Conservation (phyloP, 2,113 vertebrate genomes). For the Argyrosomus japonicus region DNA sequence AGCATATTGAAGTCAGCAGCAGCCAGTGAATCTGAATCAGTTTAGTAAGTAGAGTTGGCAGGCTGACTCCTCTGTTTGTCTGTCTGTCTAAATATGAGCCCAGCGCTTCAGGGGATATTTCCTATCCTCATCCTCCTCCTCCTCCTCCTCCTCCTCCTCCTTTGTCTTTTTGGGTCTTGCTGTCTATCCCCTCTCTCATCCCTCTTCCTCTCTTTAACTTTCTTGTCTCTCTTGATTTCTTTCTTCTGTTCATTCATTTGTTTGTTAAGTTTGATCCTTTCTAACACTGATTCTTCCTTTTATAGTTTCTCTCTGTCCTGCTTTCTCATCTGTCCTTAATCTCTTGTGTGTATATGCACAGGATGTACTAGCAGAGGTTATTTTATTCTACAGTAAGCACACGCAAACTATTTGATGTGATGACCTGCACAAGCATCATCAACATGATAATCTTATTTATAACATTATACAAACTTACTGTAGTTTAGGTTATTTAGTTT, state of each 20-base stretch:
- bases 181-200: constrained; percentile 17
- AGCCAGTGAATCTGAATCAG: constrained; percentile 59
- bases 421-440: constrained; percentile 6
- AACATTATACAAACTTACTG: constrained; percentile 1
- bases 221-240: constrained; percentile 17
- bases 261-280: constrained; percentile 11
- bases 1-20: constrained; percentile 61
- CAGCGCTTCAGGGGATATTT: constrained; percentile 52
- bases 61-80: constrained; percentile 58
- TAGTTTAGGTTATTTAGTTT: constrained; percentile 26
- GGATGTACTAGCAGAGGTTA: constrained; percentile 1
- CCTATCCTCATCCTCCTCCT: constrained; percentile 3
- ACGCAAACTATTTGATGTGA: background rate
- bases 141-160: constrained; percentile 5
- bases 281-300: constrained; percentile 14
- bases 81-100: constrained; percentile 65
- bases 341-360: background rate
- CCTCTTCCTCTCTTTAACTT: constrained; percentile 18
- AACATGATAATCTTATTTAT: constrained; percentile 23
- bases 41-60: constrained; percentile 57
- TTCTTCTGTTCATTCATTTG: background rate
- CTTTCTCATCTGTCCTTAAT: constrained; percentile 34
- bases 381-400: constrained; percentile 5
- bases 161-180: constrained; percentile 36
- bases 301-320: background rate